A percentile compares a stretch with the other conserved stretches of the same genome.
Conservation (phyloP, 2,113 vertebrate species). For the Hippopotamus amphibius region DNA sequence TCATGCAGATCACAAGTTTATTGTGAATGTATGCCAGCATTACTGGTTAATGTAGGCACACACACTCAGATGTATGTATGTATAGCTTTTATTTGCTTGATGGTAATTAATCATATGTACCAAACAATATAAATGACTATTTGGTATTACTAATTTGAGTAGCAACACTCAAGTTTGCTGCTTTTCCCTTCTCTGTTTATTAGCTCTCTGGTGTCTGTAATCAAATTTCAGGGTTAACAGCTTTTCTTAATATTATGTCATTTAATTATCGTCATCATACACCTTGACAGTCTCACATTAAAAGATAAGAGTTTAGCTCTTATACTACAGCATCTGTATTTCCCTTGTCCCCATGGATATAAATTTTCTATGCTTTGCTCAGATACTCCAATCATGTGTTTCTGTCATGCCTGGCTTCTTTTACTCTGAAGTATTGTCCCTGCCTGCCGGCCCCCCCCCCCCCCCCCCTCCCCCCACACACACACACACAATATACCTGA, state of each 20-base stretch:
- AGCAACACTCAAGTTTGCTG: neutral
- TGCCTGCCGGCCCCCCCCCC: too few species aligned
- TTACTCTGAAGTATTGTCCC: neutral
- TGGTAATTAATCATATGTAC: neutral
- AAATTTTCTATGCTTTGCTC: neutral
- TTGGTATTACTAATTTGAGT: constrained; percentile 36
- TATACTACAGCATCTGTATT: neutral
- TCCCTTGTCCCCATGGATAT: neutral
- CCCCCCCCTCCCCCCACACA: too few species aligned
- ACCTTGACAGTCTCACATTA: neutral
- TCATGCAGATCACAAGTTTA: neutral
- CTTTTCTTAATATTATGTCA: constrained; percentile 13
- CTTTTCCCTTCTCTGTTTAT: constrained; percentile 8
- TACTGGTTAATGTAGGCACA: neutral
- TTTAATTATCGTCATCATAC: neutral
- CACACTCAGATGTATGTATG: neutral
- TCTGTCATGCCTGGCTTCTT: neutral
- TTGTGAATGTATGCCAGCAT: neutral
- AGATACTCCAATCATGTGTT: neutral
- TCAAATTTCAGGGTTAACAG: constrained; percentile 16
- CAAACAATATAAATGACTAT: neutral
- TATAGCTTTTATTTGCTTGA: constrained; percentile 19
- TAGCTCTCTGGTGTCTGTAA: neutral
- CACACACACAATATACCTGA: neutral
- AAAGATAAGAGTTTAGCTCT: neutral